These are phyloP conservation scores for Rhinella marina DNA, from an alignment of 2,797 vertebrate genomes.

Conservation along the genomic window DNA sequence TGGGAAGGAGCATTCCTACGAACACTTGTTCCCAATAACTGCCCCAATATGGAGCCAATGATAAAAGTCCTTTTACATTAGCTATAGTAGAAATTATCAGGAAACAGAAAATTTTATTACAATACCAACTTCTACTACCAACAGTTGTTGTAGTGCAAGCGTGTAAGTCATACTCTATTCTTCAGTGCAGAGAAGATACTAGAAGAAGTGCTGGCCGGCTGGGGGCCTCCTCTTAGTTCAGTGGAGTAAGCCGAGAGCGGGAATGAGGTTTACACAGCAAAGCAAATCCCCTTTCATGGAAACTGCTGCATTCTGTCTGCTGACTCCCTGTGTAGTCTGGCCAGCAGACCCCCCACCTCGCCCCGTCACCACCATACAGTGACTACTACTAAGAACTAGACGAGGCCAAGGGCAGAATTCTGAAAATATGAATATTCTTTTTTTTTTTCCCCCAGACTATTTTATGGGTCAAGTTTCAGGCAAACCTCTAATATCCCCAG, in stretches of 20 bases:
- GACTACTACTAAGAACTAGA: too few relatives aligned
- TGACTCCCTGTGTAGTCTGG: neutral
- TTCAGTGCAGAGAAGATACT: neutral
- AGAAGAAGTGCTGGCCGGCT: neutral
- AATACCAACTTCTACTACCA: neutral
- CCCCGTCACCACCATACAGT: neutral
- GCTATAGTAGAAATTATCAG: too few relatives aligned
- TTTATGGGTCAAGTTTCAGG: too few relatives aligned
- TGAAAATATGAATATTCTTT: too few relatives aligned
- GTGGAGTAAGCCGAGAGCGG: neutral
- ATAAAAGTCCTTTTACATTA: too few relatives aligned
- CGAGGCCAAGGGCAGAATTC: too few relatives aligned
- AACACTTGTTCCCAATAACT: too few relatives aligned
- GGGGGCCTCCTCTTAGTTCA: neutral
- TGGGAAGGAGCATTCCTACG: too few relatives aligned
- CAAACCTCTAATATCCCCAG: too few relatives aligned
- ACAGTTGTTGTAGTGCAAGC: neutral
- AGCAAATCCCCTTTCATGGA: neutral
- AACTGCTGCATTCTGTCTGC: neutral
- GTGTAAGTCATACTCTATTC: neutral
- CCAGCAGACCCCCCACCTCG: neutral
- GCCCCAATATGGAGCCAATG: too few relatives aligned
- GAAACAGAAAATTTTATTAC: too few relatives aligned
- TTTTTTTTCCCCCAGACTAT: too few relatives aligned
- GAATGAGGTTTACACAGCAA: neutral